Evolutionary conservation across 2,888 invertebrate genomes (phyloP), one percentile per base, ranked within the genome.

Genomic region (Urechis unicinctus): DNA sequence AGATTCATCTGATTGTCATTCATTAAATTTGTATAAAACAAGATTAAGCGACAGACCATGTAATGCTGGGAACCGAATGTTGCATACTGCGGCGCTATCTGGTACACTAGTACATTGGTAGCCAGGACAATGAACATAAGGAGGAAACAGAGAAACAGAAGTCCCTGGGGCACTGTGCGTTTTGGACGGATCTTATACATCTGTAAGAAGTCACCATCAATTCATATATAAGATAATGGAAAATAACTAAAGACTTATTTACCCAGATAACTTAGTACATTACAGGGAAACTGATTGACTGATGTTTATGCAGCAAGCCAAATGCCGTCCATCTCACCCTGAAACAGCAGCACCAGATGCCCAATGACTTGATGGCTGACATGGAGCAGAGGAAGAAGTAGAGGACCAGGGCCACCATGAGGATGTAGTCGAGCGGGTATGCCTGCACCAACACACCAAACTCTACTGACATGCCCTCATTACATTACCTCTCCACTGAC

Each of bases 41-140:
- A n/a, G n/a, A n/a, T n/a, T n/a, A n/a, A n/a, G n/a, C n/a, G 21
- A 53, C 58, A 52, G 29, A 60, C 55, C 48, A 59, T 47, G 57
- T 71, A 79, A 57, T 74, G 70, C 64, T 80, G 78, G 60, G 73
- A 76, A 21, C 80, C 80, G 64, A 70, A 80, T 28, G 74, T 75
- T 3, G 75, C 71, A 62, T 80, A 80, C 59, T 79, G 75, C 4
- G 79, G 79, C 21, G 77, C 72, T 26, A 79, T 63, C 42, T 75
- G 72, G 62, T 77, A 79, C 42, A 79, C 58, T 26, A 80, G 63
- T n/a, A 79, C 67, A 60, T 79, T 79, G 58, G 79, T 65, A 28
- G 77, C 78, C 51, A 79, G 61, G 17, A 75, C 72, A 50, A 75
- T 68, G 56, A 75, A 70, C 73, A 79, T 79, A 49, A 80, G 65